A percentile compares a stretch with the other conserved stretches of the same genome.
Conservation (phyloP, 2,797 vertebrate species). For the Pempheris klunzingeri region DNA sequence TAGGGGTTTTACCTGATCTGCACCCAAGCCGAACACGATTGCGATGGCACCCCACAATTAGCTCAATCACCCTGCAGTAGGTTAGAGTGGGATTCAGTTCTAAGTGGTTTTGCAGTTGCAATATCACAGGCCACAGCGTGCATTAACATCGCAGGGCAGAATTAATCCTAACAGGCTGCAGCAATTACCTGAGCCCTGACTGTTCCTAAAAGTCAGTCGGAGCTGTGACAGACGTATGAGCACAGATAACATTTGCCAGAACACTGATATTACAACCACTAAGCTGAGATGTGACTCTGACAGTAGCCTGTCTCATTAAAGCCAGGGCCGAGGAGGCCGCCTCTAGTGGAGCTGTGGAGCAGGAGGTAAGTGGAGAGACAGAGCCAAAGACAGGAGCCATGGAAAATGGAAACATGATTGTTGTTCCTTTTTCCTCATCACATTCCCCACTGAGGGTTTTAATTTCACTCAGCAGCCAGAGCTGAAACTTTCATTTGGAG, state of each 20-base stretch:
- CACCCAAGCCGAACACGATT: slow-evolving; percentile 27
- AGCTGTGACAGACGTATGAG: slow-evolving; percentile 50
- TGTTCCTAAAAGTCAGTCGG: slow-evolving; percentile 47
- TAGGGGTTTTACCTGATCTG: slow-evolving; percentile 6
- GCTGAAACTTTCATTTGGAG: slow-evolving; percentile 52
- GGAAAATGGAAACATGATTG: slow-evolving; percentile 47
- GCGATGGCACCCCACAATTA: slow-evolving; percentile 42
- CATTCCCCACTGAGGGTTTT: slow-evolving; percentile 52
- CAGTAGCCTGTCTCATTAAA: slow-evolving; percentile 80
- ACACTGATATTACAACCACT: slow-evolving; percentile 76
- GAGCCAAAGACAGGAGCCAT: slow-evolving; percentile 31
- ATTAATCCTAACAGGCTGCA: slow-evolving; percentile 59
- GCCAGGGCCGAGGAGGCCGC: slow-evolving; percentile 38
- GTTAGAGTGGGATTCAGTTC: slow-evolving; percentile 17
- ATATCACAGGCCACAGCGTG: slow-evolving; percentile 41
- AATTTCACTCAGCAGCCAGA: slow-evolving; percentile 47
- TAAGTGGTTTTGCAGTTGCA: slow-evolving; percentile 34
- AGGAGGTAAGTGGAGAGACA: slow-evolving; percentile 40
- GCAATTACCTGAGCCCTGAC: slow-evolving; percentile 59
- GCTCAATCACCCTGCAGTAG: slow-evolving; percentile 29
- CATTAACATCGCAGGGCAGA: slow-evolving; percentile 51
- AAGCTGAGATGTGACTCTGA: slow-evolving; percentile 76
- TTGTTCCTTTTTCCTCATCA: slow-evolving; percentile 27
- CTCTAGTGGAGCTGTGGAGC: slow-evolving; percentile 40
- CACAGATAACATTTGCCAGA: slow-evolving; percentile 73